Conservation (phyloP, 2,888 invertebrate species). For the Chironomus tentans region DNA sequence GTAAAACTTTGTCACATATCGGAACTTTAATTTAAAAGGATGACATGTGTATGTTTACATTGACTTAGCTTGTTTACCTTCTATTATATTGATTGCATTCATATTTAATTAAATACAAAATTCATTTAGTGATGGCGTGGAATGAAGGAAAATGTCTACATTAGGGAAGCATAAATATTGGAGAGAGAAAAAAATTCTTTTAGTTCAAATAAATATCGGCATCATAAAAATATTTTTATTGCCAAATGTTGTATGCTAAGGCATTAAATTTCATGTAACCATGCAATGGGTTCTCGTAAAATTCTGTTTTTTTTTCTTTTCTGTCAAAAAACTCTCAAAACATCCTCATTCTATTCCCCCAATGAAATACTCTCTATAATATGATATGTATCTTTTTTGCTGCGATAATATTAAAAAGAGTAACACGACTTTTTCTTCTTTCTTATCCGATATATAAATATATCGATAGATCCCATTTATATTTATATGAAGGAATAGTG, state of each 20-base stretch:
- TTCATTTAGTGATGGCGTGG: no score
- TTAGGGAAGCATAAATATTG: neutral
- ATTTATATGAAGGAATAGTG: neutral
- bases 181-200: neutral
- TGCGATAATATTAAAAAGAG: neutral
- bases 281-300: neutral
- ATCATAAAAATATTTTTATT: slow-evolving; percentile 12
- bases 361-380: neutral
- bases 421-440: neutral
- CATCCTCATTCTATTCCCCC: neutral
- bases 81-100: no score
- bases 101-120: no score
- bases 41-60: no score
- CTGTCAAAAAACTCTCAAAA: neutral
- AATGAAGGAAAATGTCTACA: no score
- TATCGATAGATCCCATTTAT: neutral
- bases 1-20: no score
- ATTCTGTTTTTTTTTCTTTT: no score
- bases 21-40: no score
- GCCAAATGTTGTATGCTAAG: neutral
- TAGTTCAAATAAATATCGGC: neutral
- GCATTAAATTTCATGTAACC: slow-evolving; percentile 21
- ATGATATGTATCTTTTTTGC: neutral
- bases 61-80: no score
- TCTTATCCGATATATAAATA: neutral